Percentiles rank a stretch among this genome's conserved stretches.
Conservation (phyloP, 1,140 invertebrate species). For the Philaenus spumarius region DNA sequence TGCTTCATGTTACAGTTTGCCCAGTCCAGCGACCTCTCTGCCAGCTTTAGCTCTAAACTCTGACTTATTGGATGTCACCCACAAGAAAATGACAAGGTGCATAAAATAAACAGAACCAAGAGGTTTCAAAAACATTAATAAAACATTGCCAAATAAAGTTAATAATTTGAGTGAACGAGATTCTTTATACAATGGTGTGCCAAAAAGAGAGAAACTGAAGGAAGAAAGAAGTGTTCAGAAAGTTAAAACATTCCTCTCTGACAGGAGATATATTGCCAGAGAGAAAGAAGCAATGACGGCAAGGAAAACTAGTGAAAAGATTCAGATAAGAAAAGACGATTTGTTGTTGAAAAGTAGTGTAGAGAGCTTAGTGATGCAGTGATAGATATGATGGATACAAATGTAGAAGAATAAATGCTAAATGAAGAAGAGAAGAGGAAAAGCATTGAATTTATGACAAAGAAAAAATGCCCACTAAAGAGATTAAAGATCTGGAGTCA, state of each 20-base stretch:
- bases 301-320: constrained; percentile 11
- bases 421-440: constrained; percentile 27
- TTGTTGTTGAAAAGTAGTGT: no score
- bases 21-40: constrained; percentile 49
- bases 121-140: background rate
- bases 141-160: no score
- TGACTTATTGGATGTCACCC: background rate
- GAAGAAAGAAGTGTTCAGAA: no score
- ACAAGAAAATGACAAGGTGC: background rate
- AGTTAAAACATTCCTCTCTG: no score
- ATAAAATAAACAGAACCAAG: constrained; percentile 14
- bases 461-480: constrained; percentile 69
- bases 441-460: constrained; percentile 61
- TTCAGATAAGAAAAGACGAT: background rate
- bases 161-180: no score
- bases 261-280: constrained; percentile 1
- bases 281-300: background rate
- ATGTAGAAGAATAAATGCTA: constrained; percentile 21
- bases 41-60: constrained; percentile 42
- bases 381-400: constrained; percentile 9
- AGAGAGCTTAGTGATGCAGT: background rate
- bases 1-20: constrained; percentile 44
- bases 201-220: no score
- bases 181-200: no score
- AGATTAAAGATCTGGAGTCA: constrained; percentile 70